phyloP scores from a whole-genome alignment of 2,113 vertebrate genomes.

The Lontra canadensis region DNA sequence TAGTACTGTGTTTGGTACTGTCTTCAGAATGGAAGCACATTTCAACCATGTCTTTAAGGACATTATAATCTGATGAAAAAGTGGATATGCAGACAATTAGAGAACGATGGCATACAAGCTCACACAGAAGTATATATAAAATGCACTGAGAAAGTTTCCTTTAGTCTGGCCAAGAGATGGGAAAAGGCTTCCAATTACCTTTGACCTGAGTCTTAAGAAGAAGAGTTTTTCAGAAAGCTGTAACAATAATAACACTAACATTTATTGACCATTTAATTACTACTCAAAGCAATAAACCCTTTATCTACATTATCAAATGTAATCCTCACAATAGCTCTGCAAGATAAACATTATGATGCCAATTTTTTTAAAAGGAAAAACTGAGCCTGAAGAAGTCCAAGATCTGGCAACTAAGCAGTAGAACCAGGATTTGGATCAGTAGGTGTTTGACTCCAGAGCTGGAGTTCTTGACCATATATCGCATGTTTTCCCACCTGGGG shows the following conservation, averaged over 20 bases:
- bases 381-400: neutral
- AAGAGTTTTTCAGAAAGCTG: neutral
- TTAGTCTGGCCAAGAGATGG: neutral
- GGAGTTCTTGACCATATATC: neutral
- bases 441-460: neutral
- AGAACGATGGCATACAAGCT: neutral
- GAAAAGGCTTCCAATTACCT: neutral
- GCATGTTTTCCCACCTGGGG: neutral
- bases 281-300: neutral
- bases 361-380: neutral
- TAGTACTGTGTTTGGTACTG: neutral
- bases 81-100: neutral
- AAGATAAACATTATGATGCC: neutral
- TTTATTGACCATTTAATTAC: neutral
- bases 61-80: neutral
- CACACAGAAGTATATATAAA: neutral
- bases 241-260: neutral
- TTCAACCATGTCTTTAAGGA: neutral
- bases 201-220: neutral
- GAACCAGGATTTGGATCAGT: neutral
- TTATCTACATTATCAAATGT: neutral
- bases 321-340: neutral
- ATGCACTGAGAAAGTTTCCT: neutral
- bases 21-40: neutral
- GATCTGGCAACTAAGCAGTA: neutral